These are phyloP conservation scores for Campoplex capitator DNA, from an alignment of 2,888 invertebrate species.

Conservation along the genomic window DNA sequence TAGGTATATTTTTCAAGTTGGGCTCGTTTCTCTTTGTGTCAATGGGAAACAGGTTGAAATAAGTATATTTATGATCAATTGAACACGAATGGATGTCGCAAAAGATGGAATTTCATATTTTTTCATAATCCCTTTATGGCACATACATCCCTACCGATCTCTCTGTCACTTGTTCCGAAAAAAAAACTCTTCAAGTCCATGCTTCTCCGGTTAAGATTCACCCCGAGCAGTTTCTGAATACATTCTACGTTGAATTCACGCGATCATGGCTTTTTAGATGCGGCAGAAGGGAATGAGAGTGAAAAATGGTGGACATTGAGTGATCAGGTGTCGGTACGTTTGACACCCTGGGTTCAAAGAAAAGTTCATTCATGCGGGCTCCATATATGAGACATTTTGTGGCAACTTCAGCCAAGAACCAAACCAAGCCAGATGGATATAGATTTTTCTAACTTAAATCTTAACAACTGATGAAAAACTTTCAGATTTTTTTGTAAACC, in stretches of 20 bases:
- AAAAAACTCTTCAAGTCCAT: neutral
- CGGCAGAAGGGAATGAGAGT: conserved; percentile 12
- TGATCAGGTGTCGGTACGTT: conserved; percentile 78
- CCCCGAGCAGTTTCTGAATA: conserved; percentile 14
- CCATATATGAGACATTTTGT: conserved; percentile 13
- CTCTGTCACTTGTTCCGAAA: conserved; percentile 27
- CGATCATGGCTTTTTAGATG: neutral
- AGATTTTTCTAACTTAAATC: neutral
- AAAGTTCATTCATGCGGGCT: conserved; percentile 66
- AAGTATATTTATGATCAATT: conserved; percentile 29
- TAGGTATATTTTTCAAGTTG: neutral
- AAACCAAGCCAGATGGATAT: neutral
- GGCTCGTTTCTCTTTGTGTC: conserved; percentile 6
- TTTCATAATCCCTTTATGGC: neutral
- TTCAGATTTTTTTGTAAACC: neutral
- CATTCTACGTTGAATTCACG: neutral
- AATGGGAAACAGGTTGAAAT: neutral
- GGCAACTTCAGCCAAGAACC: neutral
- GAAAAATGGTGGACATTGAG: conserved; percentile 68
- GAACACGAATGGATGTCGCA: neutral
- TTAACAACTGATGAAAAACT: neutral
- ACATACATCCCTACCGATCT: neutral
- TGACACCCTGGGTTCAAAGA: conserved; percentile 72
- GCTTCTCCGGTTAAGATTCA: neutral
- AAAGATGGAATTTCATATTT: conserved; percentile 31